Conservation (phyloP, 2,797 vertebrate species). For the Chaetophractus vellerosus region DNA sequence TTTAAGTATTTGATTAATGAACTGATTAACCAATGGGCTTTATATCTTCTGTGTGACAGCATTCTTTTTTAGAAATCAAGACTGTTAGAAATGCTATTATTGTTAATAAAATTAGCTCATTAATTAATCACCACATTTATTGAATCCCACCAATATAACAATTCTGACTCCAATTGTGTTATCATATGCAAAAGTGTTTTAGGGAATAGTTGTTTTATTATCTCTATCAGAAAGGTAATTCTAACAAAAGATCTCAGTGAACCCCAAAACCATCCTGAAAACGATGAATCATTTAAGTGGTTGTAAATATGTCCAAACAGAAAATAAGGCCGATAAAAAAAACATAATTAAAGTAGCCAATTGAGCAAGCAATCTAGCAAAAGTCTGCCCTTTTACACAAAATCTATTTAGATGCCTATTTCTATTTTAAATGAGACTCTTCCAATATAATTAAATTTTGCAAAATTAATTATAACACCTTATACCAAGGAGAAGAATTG, state of each 20-base stretch:
- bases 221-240: neutral
- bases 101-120: constrained; percentile 1
- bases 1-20: constrained; percentile 63
- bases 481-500: neutral
- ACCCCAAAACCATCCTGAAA: neutral
- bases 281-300: neutral
- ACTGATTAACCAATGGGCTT: constrained; percentile 54
- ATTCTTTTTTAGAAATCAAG: constrained; percentile 24
- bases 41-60: constrained; percentile 9
- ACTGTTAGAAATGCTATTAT: constrained; percentile 49
- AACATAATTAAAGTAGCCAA: constrained; percentile 45
- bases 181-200: neutral
- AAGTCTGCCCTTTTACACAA: neutral
- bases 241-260: neutral
- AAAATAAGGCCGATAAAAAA: constrained; percentile 21
- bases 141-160: neutral
- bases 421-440: constrained; percentile 47
- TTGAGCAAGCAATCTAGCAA: constrained; percentile 15
- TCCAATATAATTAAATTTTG: constrained; percentile 37
- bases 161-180: neutral
- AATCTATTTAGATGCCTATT: neutral
- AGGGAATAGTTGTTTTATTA: neutral
- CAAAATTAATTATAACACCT: constrained; percentile 17
- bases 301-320: neutral
- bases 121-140: constrained; percentile 35